Evolutionary conservation across 2,888 invertebrate genomes (phyloP).

Genomic region (Scelioninae gen. 1): DNA sequence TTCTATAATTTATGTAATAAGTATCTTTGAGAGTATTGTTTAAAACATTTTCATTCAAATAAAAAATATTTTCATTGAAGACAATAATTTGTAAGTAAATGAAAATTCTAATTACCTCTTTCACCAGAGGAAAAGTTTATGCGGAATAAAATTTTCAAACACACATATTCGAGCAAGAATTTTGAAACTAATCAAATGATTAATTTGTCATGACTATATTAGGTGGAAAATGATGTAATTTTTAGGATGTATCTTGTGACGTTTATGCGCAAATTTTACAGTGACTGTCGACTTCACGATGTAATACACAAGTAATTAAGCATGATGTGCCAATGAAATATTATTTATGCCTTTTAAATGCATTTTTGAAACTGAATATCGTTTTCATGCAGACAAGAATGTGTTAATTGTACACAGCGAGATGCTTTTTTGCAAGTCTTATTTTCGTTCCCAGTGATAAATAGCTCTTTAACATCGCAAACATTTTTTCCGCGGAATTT

Average conservation of each 20-base stretch:
- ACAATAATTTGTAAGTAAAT: neutral
- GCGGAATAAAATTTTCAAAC: neutral
- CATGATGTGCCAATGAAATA: constrained; percentile 7
- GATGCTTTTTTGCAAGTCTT: neutral
- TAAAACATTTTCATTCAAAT: neutral
- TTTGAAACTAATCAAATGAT: constrained; percentile 3
- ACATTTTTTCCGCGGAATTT: constrained; percentile 29
- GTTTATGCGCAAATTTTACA: neutral
- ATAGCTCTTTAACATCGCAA: constrained; percentile 13
- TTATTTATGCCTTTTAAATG: neutral
- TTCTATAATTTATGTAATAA: constrained; percentile 34
- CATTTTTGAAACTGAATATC: constrained; percentile 2
- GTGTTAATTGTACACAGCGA: constrained; percentile 9
- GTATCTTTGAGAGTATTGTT: neutral
- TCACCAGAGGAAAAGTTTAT: too few relatives aligned
- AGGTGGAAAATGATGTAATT: constrained; percentile 14
- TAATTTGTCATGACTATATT: constrained; percentile 20
- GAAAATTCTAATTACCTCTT: neutral
- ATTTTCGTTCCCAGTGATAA: constrained; percentile 17
- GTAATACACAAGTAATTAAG: constrained; percentile 25
- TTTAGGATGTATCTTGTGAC: neutral
- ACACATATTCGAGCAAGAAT: neutral
- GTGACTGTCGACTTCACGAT: constrained; percentile 21
- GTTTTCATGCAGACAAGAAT: constrained; percentile 14
- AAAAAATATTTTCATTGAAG: neutral